Evolutionary conservation across 2,888 invertebrate species (phyloP), one percentile per base, ranked within the genome.

Genomic region (Thalpophila matura): DNA sequence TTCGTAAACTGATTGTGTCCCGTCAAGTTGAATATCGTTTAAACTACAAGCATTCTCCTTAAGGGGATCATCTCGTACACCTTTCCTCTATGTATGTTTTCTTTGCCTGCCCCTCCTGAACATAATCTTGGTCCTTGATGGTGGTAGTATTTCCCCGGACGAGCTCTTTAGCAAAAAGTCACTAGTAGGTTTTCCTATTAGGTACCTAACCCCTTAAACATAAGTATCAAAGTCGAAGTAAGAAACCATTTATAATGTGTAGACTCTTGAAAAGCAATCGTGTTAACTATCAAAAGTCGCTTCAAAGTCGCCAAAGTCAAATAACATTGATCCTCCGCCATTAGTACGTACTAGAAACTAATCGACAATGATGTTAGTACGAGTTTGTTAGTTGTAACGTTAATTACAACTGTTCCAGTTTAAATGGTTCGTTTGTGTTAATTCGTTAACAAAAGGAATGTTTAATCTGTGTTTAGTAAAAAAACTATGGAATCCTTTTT

Each of bases 261-360:
- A 42, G 35, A 26, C 29, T 38, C 37, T 14, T 1, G 24, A n/a
- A 29, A 57, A 49, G 42, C 58, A 43, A 58, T 37, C 3, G 14
- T 6, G 9, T 1, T 49, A 20, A 14, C 47, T 45, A 67, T 69
- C 37, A 62, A 61, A 67, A 62, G 47, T 61, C 29, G 54, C 29
- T 49, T 26, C 10, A 0, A 62, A 63, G 45, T 62, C 31, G 6
- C 20, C 12, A 9, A 62, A 66, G 47, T 54, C 37, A 43, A 69
- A 33, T 69, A 33, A 68, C 66, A 49, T 61, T 67, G 62, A 67
- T 67, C 62, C 66, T 33, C 12, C 2, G 2, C 62, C 62, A 67
- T 67, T 69, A 67, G 43, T 54, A 49, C 26, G 31, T 67, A 61
- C 54, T 67, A 61, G 26, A 68, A 69, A 69, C 69, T 62, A 61